phyloP scores from a whole-genome alignment of 2,113 vertebrate species.

The Oreochromis spilurus region DNA sequence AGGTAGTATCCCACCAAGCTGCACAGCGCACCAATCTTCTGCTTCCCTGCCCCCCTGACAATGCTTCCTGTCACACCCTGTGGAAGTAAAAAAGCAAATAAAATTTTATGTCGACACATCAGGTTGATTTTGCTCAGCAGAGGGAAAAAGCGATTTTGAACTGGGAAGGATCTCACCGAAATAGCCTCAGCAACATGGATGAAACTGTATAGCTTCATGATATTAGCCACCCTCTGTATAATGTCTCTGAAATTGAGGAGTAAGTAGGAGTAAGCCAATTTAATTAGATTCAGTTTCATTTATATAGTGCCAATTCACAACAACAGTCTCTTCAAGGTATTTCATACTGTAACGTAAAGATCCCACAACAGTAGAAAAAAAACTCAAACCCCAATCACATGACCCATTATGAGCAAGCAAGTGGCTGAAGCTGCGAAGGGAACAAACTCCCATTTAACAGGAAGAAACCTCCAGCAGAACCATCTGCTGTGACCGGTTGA shows the following conservation, averaged over 20 bases:
- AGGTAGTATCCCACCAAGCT: slow-evolving; percentile 72
- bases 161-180: slow-evolving; percentile 32
- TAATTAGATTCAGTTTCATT: not conserved
- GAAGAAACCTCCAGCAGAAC: not conserved
- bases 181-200: slow-evolving; percentile 56
- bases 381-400: not conserved
- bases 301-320: not conserved
- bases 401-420: not conserved
- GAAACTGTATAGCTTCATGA: slow-evolving; percentile 57
- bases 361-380: not conserved
- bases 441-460: not conserved
- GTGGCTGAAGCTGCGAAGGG: not conserved
- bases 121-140: not conserved
- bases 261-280: not conserved
- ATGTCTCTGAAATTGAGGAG: slow-evolving; percentile 49
- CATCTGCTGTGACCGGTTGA: accelerated
- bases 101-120: not conserved
- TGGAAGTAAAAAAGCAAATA: not conserved
- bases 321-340: not conserved
- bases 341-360: not conserved
- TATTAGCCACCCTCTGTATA: slow-evolving; percentile 43
- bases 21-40: slow-evolving; percentile 75
- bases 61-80: slow-evolving; percentile 76
- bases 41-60: slow-evolving; percentile 79
- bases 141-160: not conserved